Evolutionary conservation across 2,797 vertebrate genomes (phyloP), one percentile per base, ranked within the genome.

Genomic region (Lacerta bilineata): DNA sequence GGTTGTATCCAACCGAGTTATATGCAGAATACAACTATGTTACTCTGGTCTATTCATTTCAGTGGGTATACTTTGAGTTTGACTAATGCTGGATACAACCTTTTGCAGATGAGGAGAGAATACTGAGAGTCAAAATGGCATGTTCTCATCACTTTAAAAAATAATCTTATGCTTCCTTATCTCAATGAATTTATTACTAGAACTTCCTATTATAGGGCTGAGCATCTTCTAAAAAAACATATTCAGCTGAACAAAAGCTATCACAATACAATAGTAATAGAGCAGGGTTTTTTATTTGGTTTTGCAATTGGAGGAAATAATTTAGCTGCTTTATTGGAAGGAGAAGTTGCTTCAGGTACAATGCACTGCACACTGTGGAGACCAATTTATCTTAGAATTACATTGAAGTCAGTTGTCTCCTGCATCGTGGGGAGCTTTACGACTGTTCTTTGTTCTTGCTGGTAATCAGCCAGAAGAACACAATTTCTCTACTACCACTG

Each of bases 371-470:
- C 4, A 75, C 7, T 71, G 2, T 9, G 69, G 20, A 79, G 76
- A 25, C 33, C 41, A 83, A 71, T 89, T 88, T 82, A 61, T 76
- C 18, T 85, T 85, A 43, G 7, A 86, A 83, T 82, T 89, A 17
- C 41, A 78, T 1, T 75, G 74, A 87, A 71, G 0, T 88, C 2
- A n/a, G 13, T 77, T 79, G 9, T 77, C 86, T 81, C 4, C 5
- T 46, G 41, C 4, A 29, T 4, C 75, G 13, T 39, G 4, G 87
- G 11, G 10, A 90, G 0, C 13, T 92, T 91, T 74, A 82, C 8
- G 33, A 18, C 3, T 83, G 2, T 4, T 90, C 83, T 80, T 90
- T 80, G 1, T 80, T 88, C 69, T 68, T 91, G 77, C 23, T 86
- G 10, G 10, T 76, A 68, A 85, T 33, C 10, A 88, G 4, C 64